Conservation (phyloP, 1,140 invertebrate species). For the Mylabris phalerata region DNA sequence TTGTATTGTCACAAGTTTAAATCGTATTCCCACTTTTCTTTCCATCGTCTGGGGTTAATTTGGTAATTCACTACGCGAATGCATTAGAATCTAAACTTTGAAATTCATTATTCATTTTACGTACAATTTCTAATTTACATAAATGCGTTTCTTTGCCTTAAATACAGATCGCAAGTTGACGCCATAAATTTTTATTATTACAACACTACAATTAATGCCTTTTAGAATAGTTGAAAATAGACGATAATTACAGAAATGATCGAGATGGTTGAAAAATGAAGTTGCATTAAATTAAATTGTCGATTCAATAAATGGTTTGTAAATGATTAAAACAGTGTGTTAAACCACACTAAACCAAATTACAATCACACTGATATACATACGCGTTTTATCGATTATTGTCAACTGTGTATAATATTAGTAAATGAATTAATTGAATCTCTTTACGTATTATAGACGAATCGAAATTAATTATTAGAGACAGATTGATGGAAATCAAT, state of each 20-base stretch:
- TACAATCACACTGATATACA: too few species aligned
- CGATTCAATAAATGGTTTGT: too few species aligned
- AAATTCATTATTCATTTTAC: constrained; percentile 30
- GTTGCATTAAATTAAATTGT: too few species aligned
- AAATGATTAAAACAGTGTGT: too few species aligned
- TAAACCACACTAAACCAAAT: too few species aligned
- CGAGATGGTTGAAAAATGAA: too few species aligned
- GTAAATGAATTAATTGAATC: too few species aligned
- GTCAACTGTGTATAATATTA: too few species aligned
- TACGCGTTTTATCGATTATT: too few species aligned
- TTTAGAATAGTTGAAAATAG: too few species aligned
- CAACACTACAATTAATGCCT: too few species aligned
- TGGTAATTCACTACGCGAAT: constrained; percentile 30
- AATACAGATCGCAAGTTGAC: constrained; percentile 4
- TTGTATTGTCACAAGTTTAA: constrained; percentile 35
- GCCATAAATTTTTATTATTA: constrained; percentile 13
- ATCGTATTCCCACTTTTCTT: constrained; percentile 25
- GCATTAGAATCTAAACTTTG: constrained; percentile 25
- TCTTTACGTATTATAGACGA: background rate
- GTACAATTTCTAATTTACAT: constrained; percentile 23
- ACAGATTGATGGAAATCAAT: constrained; percentile 2
- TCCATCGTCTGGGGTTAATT: constrained; percentile 24
- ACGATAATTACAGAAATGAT: too few species aligned
- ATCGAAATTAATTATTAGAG: background rate
- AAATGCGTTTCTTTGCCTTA: constrained; percentile 25